Percentiles rank a stretch among this genome's conserved stretches.
Evolutionary conservation across 1,140 invertebrate genomes (phyloP).

Genomic region (Chironomus tepperi): DNA sequence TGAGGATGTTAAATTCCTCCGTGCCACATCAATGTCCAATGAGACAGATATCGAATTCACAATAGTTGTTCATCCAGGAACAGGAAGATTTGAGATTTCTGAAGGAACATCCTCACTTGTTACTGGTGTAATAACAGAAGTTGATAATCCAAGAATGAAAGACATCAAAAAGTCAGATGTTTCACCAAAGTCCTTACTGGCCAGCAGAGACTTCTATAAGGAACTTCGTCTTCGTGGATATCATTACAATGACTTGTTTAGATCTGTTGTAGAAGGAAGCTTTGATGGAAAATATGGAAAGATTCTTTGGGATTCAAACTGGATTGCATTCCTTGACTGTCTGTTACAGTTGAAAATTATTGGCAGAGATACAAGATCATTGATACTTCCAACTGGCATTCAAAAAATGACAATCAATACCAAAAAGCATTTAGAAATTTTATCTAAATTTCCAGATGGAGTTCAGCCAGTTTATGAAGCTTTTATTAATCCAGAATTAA

Average conservation of each 20-base stretch:
- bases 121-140: conserved; percentile 57
- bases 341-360: conserved; percentile 83
- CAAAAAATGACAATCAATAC: conserved; percentile 71
- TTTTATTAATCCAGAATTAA: conserved; percentile 29
- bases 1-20: conserved; percentile 73
- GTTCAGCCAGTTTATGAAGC: conserved; percentile 39
- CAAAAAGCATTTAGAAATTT: conserved; percentile 49
- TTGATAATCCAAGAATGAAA: conserved; percentile 37
- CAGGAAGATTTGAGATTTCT: conserved; percentile 76
- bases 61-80: conserved; percentile 72
- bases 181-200: conserved; percentile 42
- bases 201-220: conserved; percentile 79
- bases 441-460: conserved; percentile 32
- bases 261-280: conserved; percentile 34
- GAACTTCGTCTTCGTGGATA: conserved; percentile 85
- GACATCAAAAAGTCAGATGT: conserved; percentile 35
- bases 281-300: conserved; percentile 44
- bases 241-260: conserved; percentile 55
- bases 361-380: conserved; percentile 57
- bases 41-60: conserved; percentile 60
- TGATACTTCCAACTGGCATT: conserved; percentile 80
- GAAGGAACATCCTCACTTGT: conserved; percentile 69
- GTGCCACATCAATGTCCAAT: conserved; percentile 71
- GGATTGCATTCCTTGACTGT: conserved; percentile 87
- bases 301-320: conserved; percentile 63